Evolutionary conservation across 2,888 invertebrate genomes (phyloP), one percentile per base, ranked within the genome.

Genomic region (Drosophila helvetica): DNA sequence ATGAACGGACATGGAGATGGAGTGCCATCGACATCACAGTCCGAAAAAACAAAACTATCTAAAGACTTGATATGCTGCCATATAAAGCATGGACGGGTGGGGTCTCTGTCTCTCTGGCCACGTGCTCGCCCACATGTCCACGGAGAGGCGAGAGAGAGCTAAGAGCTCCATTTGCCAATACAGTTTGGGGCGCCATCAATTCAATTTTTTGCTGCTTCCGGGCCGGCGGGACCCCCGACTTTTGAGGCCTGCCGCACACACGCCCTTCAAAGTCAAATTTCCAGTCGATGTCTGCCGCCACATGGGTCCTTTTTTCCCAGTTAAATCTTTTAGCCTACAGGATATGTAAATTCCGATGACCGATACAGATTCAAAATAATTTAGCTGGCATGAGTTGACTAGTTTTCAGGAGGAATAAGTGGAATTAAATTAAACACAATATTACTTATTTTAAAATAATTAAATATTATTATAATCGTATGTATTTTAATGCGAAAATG

Each of bases 201-300:
- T 83, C 66, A 75, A 79, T 87, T 80, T 76, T 68, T 72, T 57
- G 74, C 70, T 76, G 75, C 79, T 85, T 85, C 85, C 88, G 86
- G 62, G 25, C 51, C n/a, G 18, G 42, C 52, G 51, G 45, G n/a
- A 19, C 10, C 22, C 27, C 42, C 45, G 5, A 53, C 33, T 7
- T 2, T 38, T 8, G 9, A 22, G 22, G 27, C 27, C 5, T 30
- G 46, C 27, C 8, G 8, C 27, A 27, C 27, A 2, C 22, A 5
- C 74, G 62, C 74, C 75, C 75, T 59, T 72, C 52, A 51, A 74
- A 61, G 22, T 33, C 62, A n/a, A 22, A 54, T 55, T 25, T 48
- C 66, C 66, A 55, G 42, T 48, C 66, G 45, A 66, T 50, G 50
- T 55, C 66, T 50, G 65, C 47, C 65, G 65, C 47, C 65, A 66